Percentiles rank a stretch among this genome's conserved stretches.
Evolutionary conservation across 2,113 vertebrate species (phyloP).

Genomic region (Bungarus multicinctus): DNA sequence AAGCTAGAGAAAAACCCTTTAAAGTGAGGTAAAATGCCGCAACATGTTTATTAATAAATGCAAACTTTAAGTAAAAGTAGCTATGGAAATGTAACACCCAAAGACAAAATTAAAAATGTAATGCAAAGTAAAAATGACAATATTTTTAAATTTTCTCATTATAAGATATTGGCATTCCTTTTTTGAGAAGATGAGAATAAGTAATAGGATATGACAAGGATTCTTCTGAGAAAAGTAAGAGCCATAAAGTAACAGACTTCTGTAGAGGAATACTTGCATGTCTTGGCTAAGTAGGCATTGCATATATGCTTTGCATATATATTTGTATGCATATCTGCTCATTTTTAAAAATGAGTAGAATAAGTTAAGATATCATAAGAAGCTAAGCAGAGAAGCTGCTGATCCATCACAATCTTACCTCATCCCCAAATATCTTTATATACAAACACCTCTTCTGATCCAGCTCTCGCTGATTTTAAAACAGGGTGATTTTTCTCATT

Average conservation of each 20-base stretch:
- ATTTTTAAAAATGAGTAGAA: neutral
- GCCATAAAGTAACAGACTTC: neutral
- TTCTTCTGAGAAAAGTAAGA: neutral
- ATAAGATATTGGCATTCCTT: accelerated
- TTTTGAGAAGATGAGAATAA: neutral
- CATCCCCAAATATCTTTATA: neutral
- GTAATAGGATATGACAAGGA: neutral
- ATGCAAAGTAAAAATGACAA: constrained; percentile 26
- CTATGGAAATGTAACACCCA: constrained; percentile 26
- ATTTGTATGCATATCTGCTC: neutral
- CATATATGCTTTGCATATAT: neutral
- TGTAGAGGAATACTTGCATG: neutral
- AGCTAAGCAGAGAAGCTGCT: neutral
- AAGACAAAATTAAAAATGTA: too few species aligned
- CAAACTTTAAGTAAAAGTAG: constrained; percentile 43
- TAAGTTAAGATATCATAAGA: neutral
- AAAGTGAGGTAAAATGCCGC: constrained; percentile 24
- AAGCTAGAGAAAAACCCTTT: constrained; percentile 32
- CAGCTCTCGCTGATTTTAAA: neutral
- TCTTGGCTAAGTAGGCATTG: neutral
- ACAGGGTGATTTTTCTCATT: neutral
- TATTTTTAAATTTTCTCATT: constrained; percentile 31
- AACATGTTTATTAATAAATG: constrained; percentile 42
- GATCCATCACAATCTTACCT: neutral
- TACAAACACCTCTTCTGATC: neutral